These are phyloP conservation scores for Podotricha telesiphe DNA, from an alignment of 2,888 invertebrate species.

Conservation along the genomic window DNA sequence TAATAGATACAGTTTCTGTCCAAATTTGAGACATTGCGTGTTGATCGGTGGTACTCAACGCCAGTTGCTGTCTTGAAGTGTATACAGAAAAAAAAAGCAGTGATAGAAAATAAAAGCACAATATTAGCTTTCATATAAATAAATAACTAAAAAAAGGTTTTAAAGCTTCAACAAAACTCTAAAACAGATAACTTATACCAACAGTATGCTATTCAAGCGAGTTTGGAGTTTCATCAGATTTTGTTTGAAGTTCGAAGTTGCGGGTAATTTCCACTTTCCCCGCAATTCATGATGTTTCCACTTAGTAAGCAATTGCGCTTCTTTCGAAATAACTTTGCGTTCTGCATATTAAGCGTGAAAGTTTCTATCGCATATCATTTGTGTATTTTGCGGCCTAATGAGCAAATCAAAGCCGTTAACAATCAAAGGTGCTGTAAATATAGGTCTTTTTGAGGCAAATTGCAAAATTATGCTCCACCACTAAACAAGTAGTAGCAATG, in stretches of 20 bases:
- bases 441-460: no score
- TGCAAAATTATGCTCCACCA: no score
- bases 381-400: neutral
- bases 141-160: conserved; percentile 7
- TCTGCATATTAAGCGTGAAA: conserved; percentile 26
- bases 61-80: no score
- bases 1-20: no score
- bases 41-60: no score
- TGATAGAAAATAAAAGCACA: neutral
- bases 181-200: conserved; percentile 33
- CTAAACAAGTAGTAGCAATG: neutral
- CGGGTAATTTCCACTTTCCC: conserved; percentile 29
- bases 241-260: conserved; percentile 32
- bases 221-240: conserved; percentile 31
- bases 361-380: conserved; percentile 1
- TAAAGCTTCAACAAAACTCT: conserved; percentile 14
- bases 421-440: no score
- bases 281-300: conserved; percentile 34
- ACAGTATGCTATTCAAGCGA: conserved; percentile 24
- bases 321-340: conserved; percentile 30
- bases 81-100: no score
- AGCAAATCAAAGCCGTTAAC: neutral
- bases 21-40: no score
- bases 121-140: conserved; percentile 6
- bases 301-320: conserved; percentile 39